Base-by-base conservation (phyloP, 2,113 vertebrate species). In the Ophiodon elongatus region DNA sequence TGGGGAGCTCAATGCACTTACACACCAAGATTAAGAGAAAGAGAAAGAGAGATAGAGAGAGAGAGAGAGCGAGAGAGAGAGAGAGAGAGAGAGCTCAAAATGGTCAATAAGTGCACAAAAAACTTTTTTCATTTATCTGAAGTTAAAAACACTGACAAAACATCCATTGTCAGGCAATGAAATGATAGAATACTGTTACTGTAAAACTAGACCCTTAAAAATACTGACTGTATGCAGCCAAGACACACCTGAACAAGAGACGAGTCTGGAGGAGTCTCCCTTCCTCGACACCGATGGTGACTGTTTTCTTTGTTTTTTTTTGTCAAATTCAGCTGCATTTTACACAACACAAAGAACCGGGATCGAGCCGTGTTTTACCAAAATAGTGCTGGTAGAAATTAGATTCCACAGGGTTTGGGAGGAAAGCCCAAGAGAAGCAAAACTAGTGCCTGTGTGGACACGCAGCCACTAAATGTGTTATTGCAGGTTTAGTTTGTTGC, bases 21-120 rank as follows among this genome's bases (percentile, higher is more conserved):
- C 85, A 97, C 96, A 97, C 94, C 91, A 94, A 97, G 94, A 96
- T 96, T 73, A 88, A 90, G 87, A 93, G 89, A 88, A 85, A 86
- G 31, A 10, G 3, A 88, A 87, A 91, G 88, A 86, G 72, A 82
- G 82, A 87, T 71, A 84, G 84, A 86, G 76, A 96, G 94, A 96
- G 95, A 21, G 4, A 6, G 52, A 9, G 8, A 85, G 83, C 96
- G 94, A 89, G 88, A 84, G 84, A 86, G 76, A 96, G 94, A 96
- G 95, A 97, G 96, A 94, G 74, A 84, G 84, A 88, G 73, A 96
- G 94, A 96, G 95, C 95, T 97, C 96, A 97, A 97, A 94, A 97
- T 97, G 97, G 96, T 94, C 96, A 96, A 96, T 96, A 97, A 97
- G 96, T 97, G 97, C 97, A 97, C 97, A 95, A 96, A 95, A 96